A percentile compares a stretch with the other conserved stretches of the same genome.
phyloP scores from a whole-genome alignment of 30 jellyfish, hydroid and myxozoan genomes.

The Hydra vulgaris region DNA sequence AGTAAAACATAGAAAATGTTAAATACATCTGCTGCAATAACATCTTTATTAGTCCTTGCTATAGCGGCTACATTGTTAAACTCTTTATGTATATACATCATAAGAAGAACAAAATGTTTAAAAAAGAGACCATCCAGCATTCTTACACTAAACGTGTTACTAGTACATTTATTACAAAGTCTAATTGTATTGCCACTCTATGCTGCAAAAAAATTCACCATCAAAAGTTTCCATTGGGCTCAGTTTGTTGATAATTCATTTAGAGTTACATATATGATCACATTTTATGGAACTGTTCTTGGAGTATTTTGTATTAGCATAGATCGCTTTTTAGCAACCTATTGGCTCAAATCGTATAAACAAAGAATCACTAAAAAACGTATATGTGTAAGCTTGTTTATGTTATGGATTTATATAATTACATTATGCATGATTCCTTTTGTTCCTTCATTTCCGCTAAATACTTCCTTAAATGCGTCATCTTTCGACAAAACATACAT shows the following conservation, averaged over 20 bases:
- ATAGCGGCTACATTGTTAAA: slow-evolving; percentile 8
- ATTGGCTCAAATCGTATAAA: slow-evolving; percentile 40
- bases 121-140: slow-evolving; percentile 16
- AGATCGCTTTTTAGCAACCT: slow-evolving; percentile 71
- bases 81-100: slow-evolving; percentile 26
- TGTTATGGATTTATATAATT: slow-evolving; percentile 51
- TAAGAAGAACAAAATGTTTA: slow-evolving; percentile 13
- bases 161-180: slow-evolving; percentile 62
- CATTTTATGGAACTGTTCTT: slow-evolving; percentile 57
- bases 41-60: slow-evolving; percentile 12
- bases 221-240: slow-evolving; percentile 5
- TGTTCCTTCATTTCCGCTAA: slow-evolving; percentile 16
- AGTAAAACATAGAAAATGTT: too few species aligned
- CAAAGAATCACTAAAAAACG: slow-evolving; percentile 39
- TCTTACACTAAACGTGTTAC: slow-evolving; percentile 30
- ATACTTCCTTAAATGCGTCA: neutral
- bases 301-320: slow-evolving; percentile 37
- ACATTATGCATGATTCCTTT: slow-evolving; percentile 59
- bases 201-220: slow-evolving; percentile 33
- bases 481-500: neutral
- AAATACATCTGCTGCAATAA: slow-evolving; percentile 18
- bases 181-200: slow-evolving; percentile 64
- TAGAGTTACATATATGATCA: slow-evolving; percentile 69
- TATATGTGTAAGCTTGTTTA: slow-evolving; percentile 19
- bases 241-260: slow-evolving; percentile 30